These are phyloP conservation scores for Sphaeridia pumilis DNA, from an alignment of 2,888 invertebrate species.

Conservation along the genomic window DNA sequence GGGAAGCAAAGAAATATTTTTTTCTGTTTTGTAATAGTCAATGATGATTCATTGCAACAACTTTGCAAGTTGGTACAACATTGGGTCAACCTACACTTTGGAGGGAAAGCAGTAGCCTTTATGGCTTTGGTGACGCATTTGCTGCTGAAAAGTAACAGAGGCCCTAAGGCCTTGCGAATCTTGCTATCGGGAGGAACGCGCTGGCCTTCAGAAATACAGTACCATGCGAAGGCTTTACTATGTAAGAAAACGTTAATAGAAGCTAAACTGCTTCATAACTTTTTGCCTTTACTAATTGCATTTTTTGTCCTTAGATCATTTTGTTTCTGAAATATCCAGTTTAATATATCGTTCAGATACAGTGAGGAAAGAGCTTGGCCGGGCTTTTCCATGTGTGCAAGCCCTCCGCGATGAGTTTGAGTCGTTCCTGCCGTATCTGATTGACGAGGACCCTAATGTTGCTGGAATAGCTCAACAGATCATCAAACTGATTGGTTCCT, in stretches of 20 bases:
- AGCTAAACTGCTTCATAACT: neutral
- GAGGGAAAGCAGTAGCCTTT: constrained; percentile 22
- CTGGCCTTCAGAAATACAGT: constrained; percentile 18
- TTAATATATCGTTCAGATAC: constrained; percentile 24
- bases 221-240: constrained; percentile 21
- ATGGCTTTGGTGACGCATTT: constrained; percentile 33
- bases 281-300: neutral
- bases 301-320: constrained; percentile 21
- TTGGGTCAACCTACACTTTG: constrained; percentile 32
- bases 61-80: constrained; percentile 23
- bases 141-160: constrained; percentile 32
- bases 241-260: constrained; percentile 15
- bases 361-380: constrained; percentile 20
- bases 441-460: constrained; percentile 25
- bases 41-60: constrained; percentile 26
- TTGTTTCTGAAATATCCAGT: constrained; percentile 25
- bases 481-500: constrained; percentile 26
- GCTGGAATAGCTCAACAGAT: constrained; percentile 22
- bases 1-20: neutral
- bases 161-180: constrained; percentile 26
- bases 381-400: constrained; percentile 26
- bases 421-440: constrained; percentile 23
- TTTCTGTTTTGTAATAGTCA: constrained; percentile 14
- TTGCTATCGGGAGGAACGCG: constrained; percentile 27
- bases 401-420: constrained; percentile 22